Evolutionary conservation across 2,797 vertebrate species (phyloP).

Genomic region (Xyrichtys novacula): DNA sequence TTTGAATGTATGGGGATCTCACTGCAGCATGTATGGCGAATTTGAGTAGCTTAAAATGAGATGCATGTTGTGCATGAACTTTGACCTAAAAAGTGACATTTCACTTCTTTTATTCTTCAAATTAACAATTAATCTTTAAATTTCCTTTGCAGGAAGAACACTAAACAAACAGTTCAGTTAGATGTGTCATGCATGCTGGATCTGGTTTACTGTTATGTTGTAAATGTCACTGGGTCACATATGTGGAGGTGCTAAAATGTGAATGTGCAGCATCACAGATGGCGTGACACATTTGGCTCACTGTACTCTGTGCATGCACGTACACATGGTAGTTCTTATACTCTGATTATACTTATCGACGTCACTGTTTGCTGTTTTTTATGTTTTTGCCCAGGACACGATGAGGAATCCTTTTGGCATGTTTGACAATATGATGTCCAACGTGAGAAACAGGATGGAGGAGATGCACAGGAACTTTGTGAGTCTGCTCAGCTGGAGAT

Average conservation of each 20-base stretch:
- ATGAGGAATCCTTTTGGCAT: constrained; percentile 84
- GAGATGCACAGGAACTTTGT: constrained; percentile 89
- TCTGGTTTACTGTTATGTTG: constrained; percentile 13
- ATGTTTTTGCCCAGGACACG: constrained; percentile 65
- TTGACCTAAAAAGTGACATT: constrained; percentile 2
- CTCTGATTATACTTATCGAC: constrained; percentile 46
- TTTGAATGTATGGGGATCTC: background rate
- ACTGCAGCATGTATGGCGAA: constrained; percentile 2
- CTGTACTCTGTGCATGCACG: constrained; percentile 2
- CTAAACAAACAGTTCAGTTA: background rate
- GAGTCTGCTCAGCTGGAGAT: constrained; percentile 67
- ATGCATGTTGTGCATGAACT: background rate
- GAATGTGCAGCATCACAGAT: constrained; percentile 17
- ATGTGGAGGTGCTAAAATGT: constrained; percentile 32
- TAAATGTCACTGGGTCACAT: constrained; percentile 26
- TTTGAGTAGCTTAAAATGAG: background rate
- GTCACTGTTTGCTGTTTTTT: constrained; percentile 15
- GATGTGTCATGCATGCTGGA: background rate
- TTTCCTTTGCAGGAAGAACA: background rate
- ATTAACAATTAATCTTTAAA: background rate
- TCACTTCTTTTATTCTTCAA: too few species aligned
- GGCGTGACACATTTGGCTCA: constrained; percentile 33
- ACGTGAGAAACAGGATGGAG: constrained; percentile 88
- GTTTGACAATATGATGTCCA: constrained; percentile 90
- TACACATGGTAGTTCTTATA: constrained; percentile 40